A percentile compares a stretch with the other conserved stretches of the same genome.
These are phyloP conservation scores for Carpatolechia fugitivella DNA, from an alignment of 2,888 invertebrate genomes.

Conservation along the genomic window DNA sequence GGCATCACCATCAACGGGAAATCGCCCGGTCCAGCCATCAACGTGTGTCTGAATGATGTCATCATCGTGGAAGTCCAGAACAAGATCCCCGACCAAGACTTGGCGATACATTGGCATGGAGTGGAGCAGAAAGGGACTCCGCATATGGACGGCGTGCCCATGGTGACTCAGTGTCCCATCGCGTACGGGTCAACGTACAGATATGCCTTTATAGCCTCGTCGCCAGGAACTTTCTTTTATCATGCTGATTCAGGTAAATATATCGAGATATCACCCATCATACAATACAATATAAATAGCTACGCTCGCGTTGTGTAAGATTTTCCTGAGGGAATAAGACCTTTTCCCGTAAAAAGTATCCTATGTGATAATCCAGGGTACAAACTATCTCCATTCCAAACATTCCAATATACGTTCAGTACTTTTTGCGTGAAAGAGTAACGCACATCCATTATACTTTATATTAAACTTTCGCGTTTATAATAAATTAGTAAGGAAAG, in stretches of 20 bases:
- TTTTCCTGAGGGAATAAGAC: too few relatives aligned
- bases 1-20: conserved; percentile 57
- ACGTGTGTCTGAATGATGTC: conserved; percentile 86
- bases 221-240: conserved; percentile 86
- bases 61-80: conserved; percentile 86
- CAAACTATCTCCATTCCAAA: too few relatives aligned
- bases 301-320: too few relatives aligned
- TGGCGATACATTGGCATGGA: conserved; percentile 90
- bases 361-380: too few relatives aligned
- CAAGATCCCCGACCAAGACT: conserved; percentile 82
- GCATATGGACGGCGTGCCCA: conserved; percentile 87
- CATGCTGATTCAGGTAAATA: conserved; percentile 82
- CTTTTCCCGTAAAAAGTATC: too few relatives aligned
- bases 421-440: too few relatives aligned
- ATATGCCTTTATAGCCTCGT: conserved; percentile 84
- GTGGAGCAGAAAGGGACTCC: conserved; percentile 80
- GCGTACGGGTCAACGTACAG: conserved; percentile 83
- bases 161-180: conserved; percentile 89
- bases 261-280: too few relatives aligned
- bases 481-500: too few relatives aligned
- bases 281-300: too few relatives aligned
- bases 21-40: conserved; percentile 75
- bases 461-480: too few relatives aligned
- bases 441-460: too few relatives aligned
- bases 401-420: too few relatives aligned